A percentile compares a stretch with the other conserved stretches of the same genome.
Evolutionary conservation across 2,113 vertebrate genomes (phyloP).

Genomic region (Uria lomvia): DNA sequence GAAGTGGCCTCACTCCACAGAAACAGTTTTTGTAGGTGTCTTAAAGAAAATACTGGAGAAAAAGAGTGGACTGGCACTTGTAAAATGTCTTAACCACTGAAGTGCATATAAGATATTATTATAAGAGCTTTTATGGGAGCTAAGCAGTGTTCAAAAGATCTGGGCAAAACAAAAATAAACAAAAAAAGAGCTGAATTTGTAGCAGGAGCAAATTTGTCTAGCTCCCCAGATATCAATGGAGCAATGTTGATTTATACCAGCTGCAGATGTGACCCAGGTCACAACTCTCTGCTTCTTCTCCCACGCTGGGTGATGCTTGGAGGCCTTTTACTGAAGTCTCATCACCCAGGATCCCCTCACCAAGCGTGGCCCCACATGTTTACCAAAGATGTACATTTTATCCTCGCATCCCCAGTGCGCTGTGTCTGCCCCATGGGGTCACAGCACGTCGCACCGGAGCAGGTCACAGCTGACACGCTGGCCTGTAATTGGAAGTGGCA

Average conservation of each 20-base stretch:
- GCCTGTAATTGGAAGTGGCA: constrained; percentile 22
- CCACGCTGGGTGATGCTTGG: not conserved
- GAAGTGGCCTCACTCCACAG: not conserved
- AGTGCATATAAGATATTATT: not conserved
- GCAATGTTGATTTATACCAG: constrained; percentile 1
- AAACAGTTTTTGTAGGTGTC: not conserved
- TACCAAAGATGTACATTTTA: not conserved
- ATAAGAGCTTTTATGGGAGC: not conserved
- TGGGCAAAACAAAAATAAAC: not conserved
- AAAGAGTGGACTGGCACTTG: not conserved
- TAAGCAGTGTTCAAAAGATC: not conserved
- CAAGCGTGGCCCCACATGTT: not conserved
- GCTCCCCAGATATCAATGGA: not conserved
- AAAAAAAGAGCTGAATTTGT: not conserved
- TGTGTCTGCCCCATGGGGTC: not conserved
- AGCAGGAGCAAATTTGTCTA: not conserved
- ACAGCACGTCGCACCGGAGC: not conserved
- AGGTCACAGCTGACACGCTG: not conserved
- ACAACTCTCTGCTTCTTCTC: not conserved
- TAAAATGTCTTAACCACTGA: not conserved
- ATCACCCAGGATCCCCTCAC: not conserved
- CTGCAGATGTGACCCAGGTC: constrained; percentile 1
- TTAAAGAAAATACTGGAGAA: not conserved
- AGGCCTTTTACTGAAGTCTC: not conserved
- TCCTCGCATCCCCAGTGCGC: not conserved